These are phyloP conservation scores for Drosophila quadrilineata DNA, from an alignment of 1,140 invertebrate genomes.

Conservation along the genomic window DNA sequence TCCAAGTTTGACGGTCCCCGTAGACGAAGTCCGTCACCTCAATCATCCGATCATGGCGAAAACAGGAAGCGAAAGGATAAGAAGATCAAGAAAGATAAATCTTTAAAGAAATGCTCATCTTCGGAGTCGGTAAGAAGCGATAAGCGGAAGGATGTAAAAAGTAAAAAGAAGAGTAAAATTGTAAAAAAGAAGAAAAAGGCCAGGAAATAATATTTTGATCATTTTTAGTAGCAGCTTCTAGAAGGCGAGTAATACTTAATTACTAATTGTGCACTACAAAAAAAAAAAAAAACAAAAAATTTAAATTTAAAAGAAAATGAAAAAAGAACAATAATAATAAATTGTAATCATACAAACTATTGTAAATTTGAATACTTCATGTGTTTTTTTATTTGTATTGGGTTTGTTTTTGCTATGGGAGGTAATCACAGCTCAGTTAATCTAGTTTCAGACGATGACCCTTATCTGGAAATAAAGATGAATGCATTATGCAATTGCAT, in stretches of 20 bases:
- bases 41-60: slow-evolving; percentile 28
- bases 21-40: slow-evolving; percentile 22
- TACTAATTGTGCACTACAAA: neutral
- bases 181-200: slow-evolving; percentile 69
- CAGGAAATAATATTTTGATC: slow-evolving; percentile 49
- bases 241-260: too few relatives aligned
- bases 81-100: slow-evolving; percentile 49
- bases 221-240: too few relatives aligned
- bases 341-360: neutral
- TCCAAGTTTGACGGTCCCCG: slow-evolving; percentile 47
- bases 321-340: too few relatives aligned
- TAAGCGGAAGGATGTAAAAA: slow-evolving; percentile 59
- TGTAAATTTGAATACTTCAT: neutral
- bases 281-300: slow-evolving; percentile 13
- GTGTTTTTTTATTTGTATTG: neutral
- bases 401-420: too few relatives aligned
- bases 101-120: slow-evolving; percentile 49
- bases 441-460: too few relatives aligned
- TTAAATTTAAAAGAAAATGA: slow-evolving; percentile 16
- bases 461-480: too few relatives aligned
- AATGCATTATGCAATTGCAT: too few relatives aligned
- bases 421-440: too few relatives aligned
- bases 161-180: slow-evolving; percentile 62
- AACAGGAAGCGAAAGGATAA: slow-evolving; percentile 61
- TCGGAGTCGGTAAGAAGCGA: slow-evolving; percentile 58